A percentile compares a stretch with the other conserved stretches of the same genome.
These are phyloP conservation scores for Pseudopodoces humilis DNA, from an alignment of 2,113 vertebrate genomes.

Conservation along the genomic window DNA sequence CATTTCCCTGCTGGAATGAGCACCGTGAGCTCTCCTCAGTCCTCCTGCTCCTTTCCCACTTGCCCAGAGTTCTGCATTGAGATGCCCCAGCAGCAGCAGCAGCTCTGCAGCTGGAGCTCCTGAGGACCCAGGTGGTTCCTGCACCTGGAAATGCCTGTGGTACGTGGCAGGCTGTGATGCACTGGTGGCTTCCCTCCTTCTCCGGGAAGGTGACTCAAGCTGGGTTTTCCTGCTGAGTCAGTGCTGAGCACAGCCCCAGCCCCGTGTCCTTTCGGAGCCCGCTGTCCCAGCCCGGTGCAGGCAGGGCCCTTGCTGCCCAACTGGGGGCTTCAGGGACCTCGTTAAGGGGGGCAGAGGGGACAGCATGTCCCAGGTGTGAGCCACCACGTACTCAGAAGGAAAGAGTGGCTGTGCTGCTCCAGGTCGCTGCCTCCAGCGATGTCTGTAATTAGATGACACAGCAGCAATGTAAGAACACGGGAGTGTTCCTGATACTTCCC, in stretches of 20 bases:
- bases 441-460: background rate
- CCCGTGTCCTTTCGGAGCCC: background rate
- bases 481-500: background rate
- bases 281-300: fast-evolving
- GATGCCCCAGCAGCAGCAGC: background rate
- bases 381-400: background rate
- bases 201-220: background rate
- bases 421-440: fast-evolving
- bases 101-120: background rate
- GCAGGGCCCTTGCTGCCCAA: background rate
- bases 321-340: background rate
- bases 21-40: fast-evolving
- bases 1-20: background rate
- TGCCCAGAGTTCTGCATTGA: background rate
- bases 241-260: background rate
- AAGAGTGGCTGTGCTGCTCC: background rate
- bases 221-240: constrained; percentile 14
- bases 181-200: background rate
- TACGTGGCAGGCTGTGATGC: background rate
- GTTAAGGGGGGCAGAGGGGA: background rate
- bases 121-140: background rate
- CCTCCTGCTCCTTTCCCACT: background rate
- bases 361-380: background rate
- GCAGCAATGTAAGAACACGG: background rate
- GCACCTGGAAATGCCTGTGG: background rate